Evolutionary conservation across 2,797 vertebrate genomes (phyloP).

Genomic region (Merluccius polli): DNA sequence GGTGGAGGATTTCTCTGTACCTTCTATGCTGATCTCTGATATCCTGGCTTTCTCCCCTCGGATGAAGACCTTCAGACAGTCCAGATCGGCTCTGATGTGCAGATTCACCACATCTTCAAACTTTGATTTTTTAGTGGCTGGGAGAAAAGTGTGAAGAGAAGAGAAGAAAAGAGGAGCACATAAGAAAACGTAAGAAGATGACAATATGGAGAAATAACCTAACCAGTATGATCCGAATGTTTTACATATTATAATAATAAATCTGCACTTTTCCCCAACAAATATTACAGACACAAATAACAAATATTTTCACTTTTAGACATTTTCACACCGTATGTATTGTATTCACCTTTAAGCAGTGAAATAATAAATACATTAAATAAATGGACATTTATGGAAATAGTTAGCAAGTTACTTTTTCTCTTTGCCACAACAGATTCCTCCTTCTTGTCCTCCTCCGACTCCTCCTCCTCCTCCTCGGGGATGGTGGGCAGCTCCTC

Average conservation of each 20-base stretch:
- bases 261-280: no score
- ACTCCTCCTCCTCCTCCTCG: slow-evolving; percentile 76
- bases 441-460: slow-evolving; percentile 79
- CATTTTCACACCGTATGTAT: not conserved
- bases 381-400: not conserved
- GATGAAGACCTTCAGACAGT: slow-evolving; percentile 88
- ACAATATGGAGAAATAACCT: no score
- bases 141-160: slow-evolving; percentile 12
- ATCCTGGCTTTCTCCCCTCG: slow-evolving; percentile 85
- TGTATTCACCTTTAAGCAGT: not conserved
- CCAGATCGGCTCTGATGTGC: slow-evolving; percentile 85
- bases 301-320: no score
- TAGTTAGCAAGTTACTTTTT: slow-evolving; percentile 58
- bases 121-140: slow-evolving; percentile 80
- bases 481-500: slow-evolving; percentile 66
- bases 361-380: not conserved
- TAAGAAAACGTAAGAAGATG: not conserved
- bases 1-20: slow-evolving; percentile 53
- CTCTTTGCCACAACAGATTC: slow-evolving; percentile 58
- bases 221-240: no score
- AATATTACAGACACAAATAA: no score
- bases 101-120: slow-evolving; percentile 86
- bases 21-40: slow-evolving; percentile 93
- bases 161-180: not conserved
- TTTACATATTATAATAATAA: not conserved